A percentile compares a stretch with the other conserved stretches of the same genome.
Evolutionary conservation across 2,888 invertebrate genomes (phyloP).

Genomic region (Diarsia dahlii): DNA sequence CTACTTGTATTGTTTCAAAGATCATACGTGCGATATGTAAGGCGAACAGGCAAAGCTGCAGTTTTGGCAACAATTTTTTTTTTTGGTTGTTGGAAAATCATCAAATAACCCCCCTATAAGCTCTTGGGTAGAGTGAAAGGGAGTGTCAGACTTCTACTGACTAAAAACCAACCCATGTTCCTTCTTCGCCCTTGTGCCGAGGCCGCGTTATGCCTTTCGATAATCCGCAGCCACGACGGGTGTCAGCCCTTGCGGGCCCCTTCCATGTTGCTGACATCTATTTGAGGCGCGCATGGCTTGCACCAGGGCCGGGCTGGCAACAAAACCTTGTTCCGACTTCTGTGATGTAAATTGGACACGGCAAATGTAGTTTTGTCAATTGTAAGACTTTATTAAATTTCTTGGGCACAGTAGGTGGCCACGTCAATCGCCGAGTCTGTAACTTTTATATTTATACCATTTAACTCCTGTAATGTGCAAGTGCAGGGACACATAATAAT

Average conservation of each 20-base stretch:
- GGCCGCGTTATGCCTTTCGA: no score
- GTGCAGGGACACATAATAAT: neutral
- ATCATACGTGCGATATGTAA: slow-evolving; percentile 28
- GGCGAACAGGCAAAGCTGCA: slow-evolving; percentile 5
- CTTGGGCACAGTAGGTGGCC: neutral
- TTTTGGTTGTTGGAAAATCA: no score
- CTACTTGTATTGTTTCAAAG: slow-evolving; percentile 29
- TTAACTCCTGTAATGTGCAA: neutral
- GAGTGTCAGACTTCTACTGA: no score
- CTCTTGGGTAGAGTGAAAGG: no score
- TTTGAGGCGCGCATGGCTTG: no score
- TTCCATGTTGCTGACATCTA: no score
- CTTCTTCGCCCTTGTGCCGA: no score
- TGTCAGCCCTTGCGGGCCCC: no score
- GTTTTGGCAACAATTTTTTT: slow-evolving; percentile 57
- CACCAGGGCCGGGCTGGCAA: no score
- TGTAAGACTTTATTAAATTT: neutral
- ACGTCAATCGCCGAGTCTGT: neutral
- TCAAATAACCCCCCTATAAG: no score
- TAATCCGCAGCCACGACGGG: no score
- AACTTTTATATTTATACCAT: neutral
- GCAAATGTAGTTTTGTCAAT: slow-evolving; percentile 7
- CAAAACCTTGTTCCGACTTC: slow-evolving; percentile 10
- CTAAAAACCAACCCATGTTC: no score
- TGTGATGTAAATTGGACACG: slow-evolving; percentile 23